Evolutionary conservation across 1,140 invertebrate genomes (phyloP), one percentile per base, ranked within the genome.

Genomic region (Chrysomallon squamiferum): DNA sequence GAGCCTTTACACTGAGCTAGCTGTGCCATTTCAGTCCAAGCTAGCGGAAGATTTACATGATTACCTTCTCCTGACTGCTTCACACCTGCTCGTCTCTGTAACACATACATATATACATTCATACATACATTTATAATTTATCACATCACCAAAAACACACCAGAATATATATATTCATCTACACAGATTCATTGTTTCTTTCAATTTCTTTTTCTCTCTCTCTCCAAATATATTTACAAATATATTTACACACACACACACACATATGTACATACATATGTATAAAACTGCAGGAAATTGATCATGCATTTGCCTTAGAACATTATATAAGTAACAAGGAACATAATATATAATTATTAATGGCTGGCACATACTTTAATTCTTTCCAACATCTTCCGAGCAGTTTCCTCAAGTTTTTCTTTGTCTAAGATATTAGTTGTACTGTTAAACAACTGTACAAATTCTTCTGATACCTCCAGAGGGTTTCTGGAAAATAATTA

Each of bases 21-120:
- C 57, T 83, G 81, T 20, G 82, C 77, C 30, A 86, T 69, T 59
- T 85, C 85, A 66, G 81, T 83, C 85, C 85, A 86, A 5, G 81
- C 82, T 62, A 84, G 64, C 15, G 81, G 79, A 9, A 86, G 68
- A 59, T 84, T 82, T 4, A 84, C 77, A 76, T 82, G 75, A 49
- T 68, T 47, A 13, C 78, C 81, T 27, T 49, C 43, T 9, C 82
- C 81, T 59, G 65, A 71, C 41, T 69, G 66, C n/a, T 63, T 67
- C 6, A 84, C 56, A 6, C 84, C 84, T 20, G 75, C 72, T 27
- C 78, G 67, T 38, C 83, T 73, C 84, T 85, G 63, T 49, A 61
- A 74, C 27, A 35, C 41, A 61, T 56, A 65, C 13, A 32, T 18
- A 38, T 33, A 1, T 22, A 38, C n/a, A n/a, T 5, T 13, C 4